Percentiles rank a stretch among this genome's conserved stretches.
Conservation (phyloP, 2,113 vertebrate species). For the Larimichthys polyactis region DNA sequence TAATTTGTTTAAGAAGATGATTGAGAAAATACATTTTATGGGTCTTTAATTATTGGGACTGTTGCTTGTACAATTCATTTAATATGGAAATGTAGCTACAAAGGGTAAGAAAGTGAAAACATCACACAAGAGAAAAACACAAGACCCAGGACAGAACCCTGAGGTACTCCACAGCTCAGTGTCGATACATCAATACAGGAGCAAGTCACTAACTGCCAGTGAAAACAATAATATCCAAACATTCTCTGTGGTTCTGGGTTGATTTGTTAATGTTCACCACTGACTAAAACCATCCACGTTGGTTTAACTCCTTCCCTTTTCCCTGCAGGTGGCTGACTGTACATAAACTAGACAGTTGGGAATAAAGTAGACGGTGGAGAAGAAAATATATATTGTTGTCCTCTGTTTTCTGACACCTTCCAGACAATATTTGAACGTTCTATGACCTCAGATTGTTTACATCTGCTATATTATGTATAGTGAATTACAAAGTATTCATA, state of each 20-base stretch:
- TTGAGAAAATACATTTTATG: not conserved
- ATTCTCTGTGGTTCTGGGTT: constrained; percentile 59
- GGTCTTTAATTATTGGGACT: not conserved
- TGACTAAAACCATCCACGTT: constrained; percentile 53
- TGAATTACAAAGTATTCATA: not conserved
- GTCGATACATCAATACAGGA: constrained; percentile 9
- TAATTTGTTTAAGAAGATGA: no score
- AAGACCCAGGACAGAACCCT: constrained; percentile 27
- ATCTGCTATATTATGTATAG: not conserved
- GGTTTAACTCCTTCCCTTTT: constrained; percentile 57
- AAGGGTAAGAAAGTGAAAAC: not conserved
- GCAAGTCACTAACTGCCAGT: constrained; percentile 7
- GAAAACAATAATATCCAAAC: not conserved
- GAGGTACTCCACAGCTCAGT: constrained; percentile 22
- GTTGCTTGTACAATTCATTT: not conserved
- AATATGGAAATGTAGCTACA: not conserved
- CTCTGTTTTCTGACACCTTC: constrained; percentile 43
- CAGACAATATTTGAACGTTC: not conserved
- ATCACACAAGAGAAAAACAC: not conserved
- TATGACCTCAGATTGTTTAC: not conserved
- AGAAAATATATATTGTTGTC: constrained; percentile 45
- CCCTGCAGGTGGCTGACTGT: constrained; percentile 68
- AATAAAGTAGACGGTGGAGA: constrained; percentile 73
- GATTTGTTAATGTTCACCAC: constrained; percentile 57
- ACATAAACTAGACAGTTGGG: constrained; percentile 67